Conservation (phyloP, 1,140 invertebrate genomes). For the Drosophila seguyi region DNA sequence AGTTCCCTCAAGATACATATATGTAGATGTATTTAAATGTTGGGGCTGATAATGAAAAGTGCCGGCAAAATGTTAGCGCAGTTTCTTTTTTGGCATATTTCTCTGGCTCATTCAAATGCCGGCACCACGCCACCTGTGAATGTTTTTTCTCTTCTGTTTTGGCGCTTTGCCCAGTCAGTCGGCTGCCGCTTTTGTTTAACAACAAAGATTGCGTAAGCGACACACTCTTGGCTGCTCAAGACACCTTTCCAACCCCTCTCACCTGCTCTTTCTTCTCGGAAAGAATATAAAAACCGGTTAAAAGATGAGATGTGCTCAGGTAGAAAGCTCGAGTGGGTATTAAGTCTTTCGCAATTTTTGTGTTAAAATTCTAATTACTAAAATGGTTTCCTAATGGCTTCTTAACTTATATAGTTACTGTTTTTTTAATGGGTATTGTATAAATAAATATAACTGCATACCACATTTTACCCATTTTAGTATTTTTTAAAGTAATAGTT, state of each 20-base stretch:
- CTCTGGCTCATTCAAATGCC: slow-evolving; percentile 34
- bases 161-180: slow-evolving; percentile 54
- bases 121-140: slow-evolving; percentile 53
- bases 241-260: slow-evolving; percentile 20
- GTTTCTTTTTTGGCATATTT: slow-evolving; percentile 7
- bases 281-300: slow-evolving; percentile 26
- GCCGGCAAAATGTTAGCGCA: slow-evolving; percentile 31
- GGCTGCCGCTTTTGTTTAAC: slow-evolving; percentile 64
- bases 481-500: background rate
- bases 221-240: background rate
- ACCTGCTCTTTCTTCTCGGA: background rate
- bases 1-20: slow-evolving; percentile 4
- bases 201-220: slow-evolving; percentile 78
- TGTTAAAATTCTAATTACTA: background rate
- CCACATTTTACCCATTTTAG: background rate
- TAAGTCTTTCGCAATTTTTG: slow-evolving; percentile 2
- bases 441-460: too few species aligned
- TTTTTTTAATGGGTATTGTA: background rate
- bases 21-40: slow-evolving; percentile 2
- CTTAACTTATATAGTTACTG: too few species aligned
- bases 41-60: slow-evolving; percentile 23
- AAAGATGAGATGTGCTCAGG: slow-evolving; percentile 15
- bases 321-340: slow-evolving; percentile 14
- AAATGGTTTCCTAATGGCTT: background rate
- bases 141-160: slow-evolving; percentile 46